Evolutionary conservation across 1,140 invertebrate genomes (phyloP).

Genomic region (Hylaeus volcanicus): DNA sequence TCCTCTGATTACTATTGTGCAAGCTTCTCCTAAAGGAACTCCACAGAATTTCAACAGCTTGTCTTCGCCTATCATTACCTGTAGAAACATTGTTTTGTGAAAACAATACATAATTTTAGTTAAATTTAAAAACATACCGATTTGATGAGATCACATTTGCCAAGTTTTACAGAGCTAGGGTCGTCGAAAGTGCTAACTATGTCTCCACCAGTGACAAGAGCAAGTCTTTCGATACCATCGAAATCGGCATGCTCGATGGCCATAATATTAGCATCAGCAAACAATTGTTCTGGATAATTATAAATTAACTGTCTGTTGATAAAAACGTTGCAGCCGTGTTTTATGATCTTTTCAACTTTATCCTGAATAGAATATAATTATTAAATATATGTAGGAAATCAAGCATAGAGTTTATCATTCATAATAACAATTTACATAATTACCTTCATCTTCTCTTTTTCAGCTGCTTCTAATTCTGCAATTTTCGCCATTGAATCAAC

Average conservation of each 20-base stretch:
- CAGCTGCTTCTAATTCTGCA: conserved; percentile 97
- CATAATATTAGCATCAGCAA: conserved; percentile 99
- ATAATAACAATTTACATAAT: conserved; percentile 13
- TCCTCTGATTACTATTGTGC: conserved; percentile 97
- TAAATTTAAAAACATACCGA: conserved; percentile 82
- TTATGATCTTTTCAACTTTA: conserved; percentile 98
- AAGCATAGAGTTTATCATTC: neutral
- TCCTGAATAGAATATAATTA: conserved; percentile 79
- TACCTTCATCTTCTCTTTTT: conserved; percentile 99
- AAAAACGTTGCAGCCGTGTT: conserved; percentile 98
- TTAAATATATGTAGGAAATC: neutral
- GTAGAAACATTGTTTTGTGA: conserved; percentile 36
- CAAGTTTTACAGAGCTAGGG: conserved; percentile 95
- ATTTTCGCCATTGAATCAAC: conserved; percentile 99
- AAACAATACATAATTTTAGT: neutral
- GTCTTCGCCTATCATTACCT: conserved; percentile 99
- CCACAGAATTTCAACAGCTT: conserved; percentile 97
- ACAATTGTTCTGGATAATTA: conserved; percentile 99
- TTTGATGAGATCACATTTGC: conserved; percentile 97
- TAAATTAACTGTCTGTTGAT: conserved; percentile 99
- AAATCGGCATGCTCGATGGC: conserved; percentile 99
- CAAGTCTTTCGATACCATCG: conserved; percentile 98
- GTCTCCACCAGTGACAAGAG: conserved; percentile 98
- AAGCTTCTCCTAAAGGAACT: conserved; percentile 96
- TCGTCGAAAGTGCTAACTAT: conserved; percentile 99